A percentile compares a stretch with the other conserved stretches of the same genome.
These are phyloP conservation scores for Congeria kusceri DNA, from an alignment of 2,888 invertebrate species.

Conservation along the genomic window DNA sequence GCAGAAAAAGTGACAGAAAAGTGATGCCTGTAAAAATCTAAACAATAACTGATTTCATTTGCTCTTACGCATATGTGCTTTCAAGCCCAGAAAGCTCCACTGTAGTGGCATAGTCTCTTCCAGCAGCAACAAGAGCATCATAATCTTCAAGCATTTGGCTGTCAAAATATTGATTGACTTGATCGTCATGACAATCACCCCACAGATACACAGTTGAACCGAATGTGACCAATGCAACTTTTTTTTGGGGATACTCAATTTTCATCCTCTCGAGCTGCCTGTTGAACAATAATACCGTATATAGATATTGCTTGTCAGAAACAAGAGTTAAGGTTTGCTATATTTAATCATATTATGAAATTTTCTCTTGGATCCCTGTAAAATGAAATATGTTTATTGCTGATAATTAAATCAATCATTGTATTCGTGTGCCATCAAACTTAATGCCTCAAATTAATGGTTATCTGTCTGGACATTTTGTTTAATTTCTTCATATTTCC, in stretches of 20 bases:
- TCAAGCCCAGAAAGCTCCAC: conserved; percentile 69
- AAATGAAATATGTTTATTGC: too few species aligned
- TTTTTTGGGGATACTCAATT: conserved; percentile 76
- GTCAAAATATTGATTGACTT: conserved; percentile 16
- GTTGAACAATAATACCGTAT: conserved; percentile 21
- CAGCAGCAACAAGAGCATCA: conserved; percentile 65
- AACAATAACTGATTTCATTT: too few species aligned
- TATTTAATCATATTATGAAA: too few species aligned
- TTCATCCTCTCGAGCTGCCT: conserved; percentile 79
- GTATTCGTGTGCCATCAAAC: too few species aligned
- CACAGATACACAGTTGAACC: conserved; percentile 72
- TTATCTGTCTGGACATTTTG: too few species aligned
- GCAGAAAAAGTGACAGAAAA: too few species aligned
- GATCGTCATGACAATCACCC: conserved; percentile 66
- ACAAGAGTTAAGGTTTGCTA: too few species aligned
- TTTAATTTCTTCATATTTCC: too few species aligned
- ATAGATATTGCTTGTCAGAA: neutral
- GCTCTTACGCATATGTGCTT: conserved; percentile 66
- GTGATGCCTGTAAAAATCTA: too few species aligned
- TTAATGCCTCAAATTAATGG: too few species aligned
- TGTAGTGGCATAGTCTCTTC: conserved; percentile 64
- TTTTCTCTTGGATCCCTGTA: too few species aligned
- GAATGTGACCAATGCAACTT: conserved; percentile 77
- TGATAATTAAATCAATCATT: too few species aligned
- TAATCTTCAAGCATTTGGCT: conserved; percentile 49